Evolutionary conservation across 1,140 invertebrate species (phyloP).

Genomic region (Littorina saxatilis): DNA sequence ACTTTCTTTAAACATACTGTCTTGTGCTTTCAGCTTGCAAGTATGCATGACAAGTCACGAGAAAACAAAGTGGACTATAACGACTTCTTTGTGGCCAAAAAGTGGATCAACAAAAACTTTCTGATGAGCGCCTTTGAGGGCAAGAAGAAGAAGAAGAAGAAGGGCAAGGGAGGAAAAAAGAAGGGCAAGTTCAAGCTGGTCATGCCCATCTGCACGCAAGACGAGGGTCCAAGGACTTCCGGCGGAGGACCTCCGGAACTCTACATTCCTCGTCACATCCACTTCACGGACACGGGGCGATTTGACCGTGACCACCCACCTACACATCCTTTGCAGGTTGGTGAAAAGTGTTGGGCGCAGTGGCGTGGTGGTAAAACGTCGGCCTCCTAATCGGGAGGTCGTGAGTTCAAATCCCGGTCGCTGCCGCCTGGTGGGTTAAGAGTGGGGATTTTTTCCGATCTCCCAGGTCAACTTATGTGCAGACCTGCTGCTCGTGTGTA

Average conservation of each 20-base stretch:
- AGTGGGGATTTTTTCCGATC: no score
- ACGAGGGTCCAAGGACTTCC: conserved; percentile 67
- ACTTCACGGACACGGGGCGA: conserved; percentile 73
- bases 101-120: conserved; percentile 75
- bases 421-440: no score
- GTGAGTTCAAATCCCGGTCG: no score
- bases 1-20: no score
- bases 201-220: conserved; percentile 73
- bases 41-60: conserved; percentile 66
- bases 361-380: no score
- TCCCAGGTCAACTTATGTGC: no score
- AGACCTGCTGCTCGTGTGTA: no score
- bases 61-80: conserved; percentile 73
- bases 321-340: conserved; percentile 65
- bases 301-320: conserved; percentile 75
- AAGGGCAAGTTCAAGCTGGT: conserved; percentile 74
- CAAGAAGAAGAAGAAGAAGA: conserved; percentile 75
- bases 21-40: conserved; percentile 26
- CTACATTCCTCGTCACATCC: conserved; percentile 70
- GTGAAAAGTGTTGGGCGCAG: neutral
- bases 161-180: conserved; percentile 66
- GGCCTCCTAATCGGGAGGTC: no score
- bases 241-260: conserved; percentile 72
- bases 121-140: conserved; percentile 73
- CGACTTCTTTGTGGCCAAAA: conserved; percentile 74